Percentiles rank a stretch among this genome's conserved stretches.
These are phyloP conservation scores for Zhuqinia jingwanae DNA, from an alignment of 2,888 invertebrate genomes.

Conservation along the genomic window DNA sequence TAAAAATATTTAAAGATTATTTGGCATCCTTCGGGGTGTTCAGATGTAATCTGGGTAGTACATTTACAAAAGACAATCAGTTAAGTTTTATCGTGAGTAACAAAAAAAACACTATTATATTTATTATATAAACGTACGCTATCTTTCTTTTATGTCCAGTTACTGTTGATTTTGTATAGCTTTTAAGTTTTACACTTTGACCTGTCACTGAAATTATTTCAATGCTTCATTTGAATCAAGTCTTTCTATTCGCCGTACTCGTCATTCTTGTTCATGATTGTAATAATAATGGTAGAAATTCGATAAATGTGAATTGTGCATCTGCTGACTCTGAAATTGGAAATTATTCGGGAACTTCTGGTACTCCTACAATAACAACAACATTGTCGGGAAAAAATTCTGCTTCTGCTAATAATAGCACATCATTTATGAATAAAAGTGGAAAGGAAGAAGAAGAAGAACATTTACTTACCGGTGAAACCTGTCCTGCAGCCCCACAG, in stretches of 20 bases:
- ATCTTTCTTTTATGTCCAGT: no score
- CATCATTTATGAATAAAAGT: constrained; percentile 40
- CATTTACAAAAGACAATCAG: background rate
- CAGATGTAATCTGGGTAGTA: no score
- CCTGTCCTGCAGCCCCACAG: constrained; percentile 19
- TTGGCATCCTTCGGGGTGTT: no score
- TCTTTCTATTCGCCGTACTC: constrained; percentile 50
- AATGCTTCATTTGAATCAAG: constrained; percentile 47
- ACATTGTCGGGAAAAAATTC: background rate
- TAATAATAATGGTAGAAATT: background rate
- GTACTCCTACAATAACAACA: background rate
- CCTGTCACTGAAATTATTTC: constrained; percentile 36
- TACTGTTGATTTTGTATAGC: no score
- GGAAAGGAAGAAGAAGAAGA: constrained; percentile 22
- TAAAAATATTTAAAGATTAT: background rate
- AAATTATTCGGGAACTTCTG: constrained; percentile 15
- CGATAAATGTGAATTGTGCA: constrained; percentile 10
- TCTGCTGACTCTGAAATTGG: constrained; percentile 9
- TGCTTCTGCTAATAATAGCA: constrained; percentile 3
- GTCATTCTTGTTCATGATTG: constrained; percentile 31
- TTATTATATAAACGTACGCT: no score
- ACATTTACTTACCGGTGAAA: constrained; percentile 16
- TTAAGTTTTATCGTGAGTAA: background rate
- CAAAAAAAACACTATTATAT: no score
- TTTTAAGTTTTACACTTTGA: background rate